These are phyloP conservation scores for Mizuhopecten yessoensis DNA, from an alignment of 1,140 invertebrate species.

Conservation along the genomic window DNA sequence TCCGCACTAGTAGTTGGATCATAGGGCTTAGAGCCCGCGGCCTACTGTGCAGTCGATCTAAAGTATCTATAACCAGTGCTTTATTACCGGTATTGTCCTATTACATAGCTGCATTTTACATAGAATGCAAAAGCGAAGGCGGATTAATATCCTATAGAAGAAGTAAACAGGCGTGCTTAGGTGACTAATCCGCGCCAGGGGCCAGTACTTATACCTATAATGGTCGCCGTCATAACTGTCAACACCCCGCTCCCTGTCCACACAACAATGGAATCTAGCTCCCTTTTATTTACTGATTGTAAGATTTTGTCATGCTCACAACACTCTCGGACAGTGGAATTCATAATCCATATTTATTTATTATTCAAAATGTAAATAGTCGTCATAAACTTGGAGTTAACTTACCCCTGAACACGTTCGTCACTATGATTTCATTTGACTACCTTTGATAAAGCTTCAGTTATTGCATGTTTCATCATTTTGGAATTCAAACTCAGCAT, in stretches of 20 bases:
- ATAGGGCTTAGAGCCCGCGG: slow-evolving; percentile 36
- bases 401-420: neutral
- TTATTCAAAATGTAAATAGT: slow-evolving; percentile 7
- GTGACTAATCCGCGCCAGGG: slow-evolving; percentile 30
- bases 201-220: neutral
- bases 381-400: slow-evolving; percentile 5
- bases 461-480: neutral
- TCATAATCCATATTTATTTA: slow-evolving; percentile 21
- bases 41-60: slow-evolving; percentile 24
- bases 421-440: neutral
- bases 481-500: neutral
- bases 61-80: slow-evolving; percentile 4
- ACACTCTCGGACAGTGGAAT: neutral
- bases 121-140: neutral
- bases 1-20: slow-evolving; percentile 23
- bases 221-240: neutral
- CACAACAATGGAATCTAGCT: slow-evolving; percentile 23
- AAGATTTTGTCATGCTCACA: slow-evolving; percentile 5
- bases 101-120: slow-evolving; percentile 27
- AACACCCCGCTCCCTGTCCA: neutral
- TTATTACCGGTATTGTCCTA: neutral
- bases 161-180: neutral
- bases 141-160: slow-evolving; percentile 4
- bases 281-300: slow-evolving; percentile 34
- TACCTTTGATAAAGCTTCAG: neutral